Evolutionary conservation across 2,888 invertebrate species (phyloP).

Genomic region (Arrhopalites spinosus): DNA sequence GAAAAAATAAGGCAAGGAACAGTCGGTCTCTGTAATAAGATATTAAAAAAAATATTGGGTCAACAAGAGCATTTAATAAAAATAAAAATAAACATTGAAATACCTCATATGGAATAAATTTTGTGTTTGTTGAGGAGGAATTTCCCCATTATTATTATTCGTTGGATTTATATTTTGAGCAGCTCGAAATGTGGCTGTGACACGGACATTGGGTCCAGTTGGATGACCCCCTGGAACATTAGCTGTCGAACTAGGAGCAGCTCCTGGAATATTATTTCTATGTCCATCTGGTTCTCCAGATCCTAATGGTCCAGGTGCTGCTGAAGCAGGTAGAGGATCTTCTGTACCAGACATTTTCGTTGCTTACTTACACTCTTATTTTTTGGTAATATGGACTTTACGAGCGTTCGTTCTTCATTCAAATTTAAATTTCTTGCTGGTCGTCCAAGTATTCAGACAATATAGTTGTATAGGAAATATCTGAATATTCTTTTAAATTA

Average conservation of each 20-base stretch:
- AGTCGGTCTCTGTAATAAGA: constrained; percentile 68
- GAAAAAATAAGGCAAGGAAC: constrained; percentile 93
- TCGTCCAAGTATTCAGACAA: too few species aligned
- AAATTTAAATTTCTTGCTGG: too few species aligned
- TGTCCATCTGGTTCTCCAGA: not conserved
- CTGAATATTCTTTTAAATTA: too few species aligned
- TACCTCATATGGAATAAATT: constrained; percentile 72
- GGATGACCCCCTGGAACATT: not conserved
- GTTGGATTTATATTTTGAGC: constrained; percentile 36
- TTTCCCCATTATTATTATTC: constrained; percentile 53
- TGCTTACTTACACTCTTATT: not conserved
- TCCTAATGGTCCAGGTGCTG: not conserved
- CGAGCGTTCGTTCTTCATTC: too few species aligned
- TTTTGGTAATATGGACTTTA: too few species aligned
- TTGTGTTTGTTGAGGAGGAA: constrained; percentile 53
- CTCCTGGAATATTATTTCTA: not conserved
- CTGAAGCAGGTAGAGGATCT: not conserved
- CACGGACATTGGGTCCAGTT: constrained; percentile 21
- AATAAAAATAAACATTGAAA: constrained; percentile 91
- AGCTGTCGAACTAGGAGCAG: not conserved
- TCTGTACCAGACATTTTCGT: constrained; percentile 3
- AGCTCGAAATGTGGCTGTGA: constrained; percentile 44
- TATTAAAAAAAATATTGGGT: too few species aligned
- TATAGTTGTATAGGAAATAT: too few species aligned
- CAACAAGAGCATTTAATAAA: too few species aligned